A percentile compares a stretch with the other conserved stretches of the same genome.
Evolutionary conservation across 2,797 vertebrate genomes (phyloP).

Genomic region (Cirrhinus mrigala): DNA sequence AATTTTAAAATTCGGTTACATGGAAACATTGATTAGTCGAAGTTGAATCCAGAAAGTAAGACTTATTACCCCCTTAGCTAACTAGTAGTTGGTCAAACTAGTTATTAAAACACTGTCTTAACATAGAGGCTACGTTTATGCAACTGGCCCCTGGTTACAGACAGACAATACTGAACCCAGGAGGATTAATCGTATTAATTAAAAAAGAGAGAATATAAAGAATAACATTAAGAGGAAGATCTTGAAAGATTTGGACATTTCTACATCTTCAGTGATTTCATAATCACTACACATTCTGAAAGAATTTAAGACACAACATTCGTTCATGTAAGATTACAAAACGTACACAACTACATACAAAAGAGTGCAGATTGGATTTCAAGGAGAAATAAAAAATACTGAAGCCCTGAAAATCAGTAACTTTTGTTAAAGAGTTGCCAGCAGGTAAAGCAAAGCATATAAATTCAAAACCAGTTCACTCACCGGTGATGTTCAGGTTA

Average conservation of each 20-base stretch:
- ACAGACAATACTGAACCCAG: conserved; percentile 84
- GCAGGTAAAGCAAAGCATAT: conserved; percentile 39
- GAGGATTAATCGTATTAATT: background rate
- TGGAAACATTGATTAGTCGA: too few relatives aligned
- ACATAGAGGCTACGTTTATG: too few relatives aligned
- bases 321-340: conserved; percentile 13
- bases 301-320: conserved; percentile 8
- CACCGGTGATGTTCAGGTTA: conserved; percentile 89
- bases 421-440: conserved; percentile 13
- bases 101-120: too few relatives aligned
- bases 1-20: too few relatives aligned
- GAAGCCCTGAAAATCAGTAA: background rate
- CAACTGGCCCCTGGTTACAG: conserved; percentile 72
- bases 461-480: conserved; percentile 66
- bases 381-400: background rate
- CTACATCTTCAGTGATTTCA: conserved; percentile 16
- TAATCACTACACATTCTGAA: background rate
- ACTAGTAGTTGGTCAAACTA: too few relatives aligned
- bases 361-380: conserved; percentile 25
- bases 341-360: background rate
- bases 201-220: background rate
- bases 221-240: background rate
- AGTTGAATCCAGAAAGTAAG: too few relatives aligned
- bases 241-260: background rate
- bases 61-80: too few relatives aligned